Conservation (phyloP, 2,797 vertebrate genomes). For the Triplophysa bombifrons region DNA sequence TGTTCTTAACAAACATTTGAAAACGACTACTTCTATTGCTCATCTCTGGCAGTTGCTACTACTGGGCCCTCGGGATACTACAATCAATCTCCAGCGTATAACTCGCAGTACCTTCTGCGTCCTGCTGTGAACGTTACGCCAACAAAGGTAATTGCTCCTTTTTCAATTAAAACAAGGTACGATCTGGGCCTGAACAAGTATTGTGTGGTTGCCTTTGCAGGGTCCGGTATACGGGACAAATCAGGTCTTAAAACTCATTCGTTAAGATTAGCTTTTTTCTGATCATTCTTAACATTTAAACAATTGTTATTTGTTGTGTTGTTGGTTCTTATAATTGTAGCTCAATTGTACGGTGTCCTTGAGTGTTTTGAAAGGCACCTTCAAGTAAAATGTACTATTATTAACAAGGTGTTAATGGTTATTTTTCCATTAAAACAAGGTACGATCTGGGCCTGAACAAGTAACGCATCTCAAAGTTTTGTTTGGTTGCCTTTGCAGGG, state of each 20-base stretch:
- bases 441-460: background rate
- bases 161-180: background rate
- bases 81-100: slow-evolving; percentile 93
- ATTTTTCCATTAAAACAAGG: background rate
- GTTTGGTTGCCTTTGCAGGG: slow-evolving; percentile 72
- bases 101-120: slow-evolving; percentile 93
- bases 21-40: background rate
- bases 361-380: no score
- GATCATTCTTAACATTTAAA: no score
- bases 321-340: no score
- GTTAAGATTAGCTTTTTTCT: no score
- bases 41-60: slow-evolving; percentile 82
- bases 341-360: no score
- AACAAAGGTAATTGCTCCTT: slow-evolving; percentile 83
- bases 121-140: slow-evolving; percentile 92
- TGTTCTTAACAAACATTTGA: background rate
- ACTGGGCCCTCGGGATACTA: slow-evolving; percentile 90
- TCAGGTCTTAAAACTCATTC: slow-evolving; percentile 35
- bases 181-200: background rate
- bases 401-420: background rate
- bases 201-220: slow-evolving; percentile 67
- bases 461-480: background rate
- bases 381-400: no score
- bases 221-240: slow-evolving; percentile 90
- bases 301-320: no score